These are phyloP conservation scores for Musca domestica DNA, from an alignment of 1,140 invertebrate species.

Conservation along the genomic window DNA sequence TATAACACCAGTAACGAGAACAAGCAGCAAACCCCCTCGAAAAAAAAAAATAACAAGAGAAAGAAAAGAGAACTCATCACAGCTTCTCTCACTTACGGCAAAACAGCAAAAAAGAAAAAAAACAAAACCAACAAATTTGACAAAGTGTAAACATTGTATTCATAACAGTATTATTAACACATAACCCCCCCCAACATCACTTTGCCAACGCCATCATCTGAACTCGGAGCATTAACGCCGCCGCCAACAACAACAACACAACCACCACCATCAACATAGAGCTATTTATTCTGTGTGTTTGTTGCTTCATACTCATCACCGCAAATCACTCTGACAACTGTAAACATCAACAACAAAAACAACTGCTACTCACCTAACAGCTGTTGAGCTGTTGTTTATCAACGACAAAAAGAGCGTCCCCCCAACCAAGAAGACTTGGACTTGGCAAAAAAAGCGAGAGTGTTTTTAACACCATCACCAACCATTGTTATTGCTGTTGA, in stretches of 20 bases:
- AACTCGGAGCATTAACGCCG: neutral
- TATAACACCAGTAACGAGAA: slow-evolving; percentile 9
- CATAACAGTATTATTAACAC: slow-evolving; percentile 31
- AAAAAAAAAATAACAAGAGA: slow-evolving; percentile 7
- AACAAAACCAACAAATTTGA: slow-evolving; percentile 5
- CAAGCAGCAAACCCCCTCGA: neutral
- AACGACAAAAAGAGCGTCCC: neutral
- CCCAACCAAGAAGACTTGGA: neutral
- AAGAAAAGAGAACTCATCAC: neutral
- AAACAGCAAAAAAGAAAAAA: slow-evolving; percentile 1
- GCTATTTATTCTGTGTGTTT: neutral
- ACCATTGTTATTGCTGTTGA: neutral
- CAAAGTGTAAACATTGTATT: slow-evolving; percentile 25
- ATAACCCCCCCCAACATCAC: slow-evolving; percentile 24
- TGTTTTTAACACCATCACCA: slow-evolving; percentile 13
- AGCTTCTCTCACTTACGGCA: neutral
- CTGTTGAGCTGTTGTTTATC: neutral
- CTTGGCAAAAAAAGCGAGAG: slow-evolving; percentile 6
- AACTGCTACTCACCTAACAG: neutral
- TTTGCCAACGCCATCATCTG: slow-evolving; percentile 4
- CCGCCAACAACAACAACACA: neutral
- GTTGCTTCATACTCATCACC: neutral
- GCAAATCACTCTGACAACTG: neutral
- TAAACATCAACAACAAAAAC: slow-evolving; percentile 2
- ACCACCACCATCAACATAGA: slow-evolving; percentile 16